A percentile compares a stretch with the other conserved stretches of the same genome.
Evolutionary conservation across 2,888 invertebrate species (phyloP).

Genomic region (Lomographa bimaculata): DNA sequence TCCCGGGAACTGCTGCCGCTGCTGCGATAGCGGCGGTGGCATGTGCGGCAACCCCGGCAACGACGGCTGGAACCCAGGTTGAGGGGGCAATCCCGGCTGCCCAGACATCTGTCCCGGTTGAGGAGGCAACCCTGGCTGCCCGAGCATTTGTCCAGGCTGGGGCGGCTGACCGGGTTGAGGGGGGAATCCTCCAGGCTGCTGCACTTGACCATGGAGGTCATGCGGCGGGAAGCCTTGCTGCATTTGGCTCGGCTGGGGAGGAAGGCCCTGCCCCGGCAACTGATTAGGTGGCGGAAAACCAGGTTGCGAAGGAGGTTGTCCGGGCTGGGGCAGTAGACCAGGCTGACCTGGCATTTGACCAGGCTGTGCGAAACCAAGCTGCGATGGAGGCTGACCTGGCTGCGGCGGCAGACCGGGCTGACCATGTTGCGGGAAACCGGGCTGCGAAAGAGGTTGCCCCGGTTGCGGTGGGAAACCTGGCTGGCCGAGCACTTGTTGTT

Average conservation of each 20-base stretch:
- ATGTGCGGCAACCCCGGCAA: constrained; percentile 59
- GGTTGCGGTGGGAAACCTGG: constrained; percentile 35
- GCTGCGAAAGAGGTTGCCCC: constrained; percentile 31
- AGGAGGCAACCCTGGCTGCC: constrained; percentile 34
- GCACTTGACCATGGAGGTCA: too few species aligned
- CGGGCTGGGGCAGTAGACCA: constrained; percentile 36
- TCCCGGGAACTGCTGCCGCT: constrained; percentile 57
- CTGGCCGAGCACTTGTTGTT: constrained; percentile 14
- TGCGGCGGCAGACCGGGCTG: constrained; percentile 36
- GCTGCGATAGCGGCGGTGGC: constrained; percentile 71
- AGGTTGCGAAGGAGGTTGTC: constrained; percentile 30
- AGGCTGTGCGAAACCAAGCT: too few species aligned
- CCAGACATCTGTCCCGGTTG: constrained; percentile 31
- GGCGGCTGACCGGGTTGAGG: constrained; percentile 35
- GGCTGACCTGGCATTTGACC: constrained; percentile 32
- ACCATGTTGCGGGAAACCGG: constrained; percentile 27
- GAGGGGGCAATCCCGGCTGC: constrained; percentile 26
- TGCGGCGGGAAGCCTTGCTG: too few species aligned
- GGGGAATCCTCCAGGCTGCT: constrained; percentile 49
- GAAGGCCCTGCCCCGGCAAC: constrained; percentile 7
- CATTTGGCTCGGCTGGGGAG: constrained; percentile 46
- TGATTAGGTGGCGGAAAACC: too few species aligned
- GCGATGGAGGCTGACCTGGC: constrained; percentile 33
- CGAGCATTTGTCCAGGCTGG: constrained; percentile 34
- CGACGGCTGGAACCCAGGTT: constrained; percentile 43